Percentiles rank a stretch among this genome's conserved stretches.
phyloP scores from a whole-genome alignment of 2,797 vertebrate species.

The Crocodylus rhombifer region DNA sequence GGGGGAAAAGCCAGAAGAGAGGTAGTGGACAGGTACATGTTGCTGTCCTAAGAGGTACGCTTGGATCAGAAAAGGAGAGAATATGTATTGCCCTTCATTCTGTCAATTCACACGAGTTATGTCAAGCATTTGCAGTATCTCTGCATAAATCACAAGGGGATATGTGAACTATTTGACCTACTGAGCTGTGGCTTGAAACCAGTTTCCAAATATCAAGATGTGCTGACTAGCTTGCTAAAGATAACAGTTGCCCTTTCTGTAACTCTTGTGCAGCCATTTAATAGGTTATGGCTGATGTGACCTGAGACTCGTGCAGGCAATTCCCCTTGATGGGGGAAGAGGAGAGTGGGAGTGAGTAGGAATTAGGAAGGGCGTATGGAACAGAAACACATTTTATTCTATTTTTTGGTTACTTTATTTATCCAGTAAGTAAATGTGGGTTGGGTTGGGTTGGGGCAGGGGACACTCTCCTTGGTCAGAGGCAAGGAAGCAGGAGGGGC shows the following conservation, averaged over 20 bases:
- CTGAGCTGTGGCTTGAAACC: constrained; percentile 14
- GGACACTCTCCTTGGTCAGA: too few relatives aligned
- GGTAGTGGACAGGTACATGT: neutral
- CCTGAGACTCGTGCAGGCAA: neutral
- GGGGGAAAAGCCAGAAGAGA: neutral
- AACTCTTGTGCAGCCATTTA: neutral
- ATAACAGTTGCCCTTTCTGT: neutral
- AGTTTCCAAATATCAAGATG: neutral
- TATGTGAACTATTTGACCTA: constrained; percentile 56
- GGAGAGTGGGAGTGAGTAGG: too few relatives aligned
- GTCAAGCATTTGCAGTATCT: neutral
- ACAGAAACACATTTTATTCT: too few relatives aligned
- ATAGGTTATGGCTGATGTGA: neutral
- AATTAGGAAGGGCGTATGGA: too few relatives aligned
- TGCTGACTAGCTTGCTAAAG: neutral
- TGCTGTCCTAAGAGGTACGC: neutral
- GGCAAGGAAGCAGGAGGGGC: too few relatives aligned
- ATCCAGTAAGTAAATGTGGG: too few relatives aligned
- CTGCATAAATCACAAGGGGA: constrained; percentile 30
- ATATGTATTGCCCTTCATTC: neutral
- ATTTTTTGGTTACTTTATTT: too few relatives aligned
- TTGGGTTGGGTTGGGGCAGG: too few relatives aligned
- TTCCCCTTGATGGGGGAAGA: too few relatives aligned
- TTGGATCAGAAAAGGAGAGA: neutral
- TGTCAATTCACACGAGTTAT: constrained; percentile 26